phyloP scores from a whole-genome alignment of 2,797 vertebrate genomes.

The Hapalemur alaotrensis region DNA sequence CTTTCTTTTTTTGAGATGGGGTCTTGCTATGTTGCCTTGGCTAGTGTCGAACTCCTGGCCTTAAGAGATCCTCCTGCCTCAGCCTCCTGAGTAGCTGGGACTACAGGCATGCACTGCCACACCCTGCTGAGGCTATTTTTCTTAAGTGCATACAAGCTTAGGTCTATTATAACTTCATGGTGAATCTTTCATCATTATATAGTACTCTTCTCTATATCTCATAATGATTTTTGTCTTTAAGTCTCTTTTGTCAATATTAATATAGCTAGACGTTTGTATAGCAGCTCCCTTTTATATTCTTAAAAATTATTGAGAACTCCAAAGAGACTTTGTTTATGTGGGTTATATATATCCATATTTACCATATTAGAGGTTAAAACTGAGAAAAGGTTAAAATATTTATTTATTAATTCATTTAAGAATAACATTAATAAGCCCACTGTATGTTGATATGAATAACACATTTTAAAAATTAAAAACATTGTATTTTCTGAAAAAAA shows the following conservation, averaged over 20 bases:
- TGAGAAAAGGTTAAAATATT: not conserved
- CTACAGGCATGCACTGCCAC: not conserved
- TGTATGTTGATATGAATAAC: not conserved
- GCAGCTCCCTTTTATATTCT: not conserved
- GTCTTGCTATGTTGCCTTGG: not conserved
- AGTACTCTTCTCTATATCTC: not conserved
- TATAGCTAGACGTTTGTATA: not conserved
- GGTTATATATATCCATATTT: not conserved
- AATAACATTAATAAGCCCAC: not conserved
- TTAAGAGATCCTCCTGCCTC: not conserved
- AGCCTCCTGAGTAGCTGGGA: not conserved
- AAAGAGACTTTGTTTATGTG: not conserved
- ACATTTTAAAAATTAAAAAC: not conserved
- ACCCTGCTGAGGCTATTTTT: not conserved
- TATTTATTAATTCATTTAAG: not conserved
- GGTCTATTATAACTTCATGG: not conserved
- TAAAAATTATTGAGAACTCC: not conserved
- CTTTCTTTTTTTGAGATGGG: not conserved
- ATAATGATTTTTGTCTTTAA: not conserved
- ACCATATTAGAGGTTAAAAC: constrained; percentile 9
- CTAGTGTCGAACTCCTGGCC: not conserved
- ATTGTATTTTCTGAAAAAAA: constrained; percentile 36
- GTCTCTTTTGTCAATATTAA: not conserved
- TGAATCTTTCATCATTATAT: not conserved
- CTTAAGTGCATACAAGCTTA: not conserved